Conservation (phyloP, 2,113 vertebrate genomes). For the Nothobranchius kuhntae region DNA sequence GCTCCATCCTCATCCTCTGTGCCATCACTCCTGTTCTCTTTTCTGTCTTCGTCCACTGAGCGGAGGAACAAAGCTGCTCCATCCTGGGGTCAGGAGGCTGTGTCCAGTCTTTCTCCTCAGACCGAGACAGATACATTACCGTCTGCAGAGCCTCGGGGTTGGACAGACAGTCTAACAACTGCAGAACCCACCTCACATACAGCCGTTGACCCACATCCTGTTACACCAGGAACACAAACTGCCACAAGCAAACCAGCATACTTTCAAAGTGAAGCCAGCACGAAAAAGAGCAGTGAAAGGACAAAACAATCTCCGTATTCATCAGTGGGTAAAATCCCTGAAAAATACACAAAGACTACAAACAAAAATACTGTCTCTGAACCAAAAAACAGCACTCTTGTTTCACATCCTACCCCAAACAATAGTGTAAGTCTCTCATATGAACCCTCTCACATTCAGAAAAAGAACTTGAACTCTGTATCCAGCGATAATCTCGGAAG, state of each 20-base stretch:
- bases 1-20: constrained; percentile 20
- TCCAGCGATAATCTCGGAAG: constrained; percentile 25
- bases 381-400: constrained; percentile 14
- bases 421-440: constrained; percentile 16
- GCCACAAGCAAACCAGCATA: constrained; percentile 9
- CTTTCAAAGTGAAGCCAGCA: constrained; percentile 18
- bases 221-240: constrained; percentile 13
- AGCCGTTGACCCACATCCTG: constrained; percentile 18
- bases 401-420: constrained; percentile 9
- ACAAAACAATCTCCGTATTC: constrained; percentile 14
- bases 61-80: constrained; percentile 22
- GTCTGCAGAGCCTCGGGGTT: constrained; percentile 28
- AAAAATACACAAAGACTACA: constrained; percentile 12
- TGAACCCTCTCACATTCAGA: constrained; percentile 3
- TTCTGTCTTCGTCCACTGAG: constrained; percentile 22
- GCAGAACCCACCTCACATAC: constrained; percentile 9
- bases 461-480: constrained; percentile 18
- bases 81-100: constrained; percentile 19
- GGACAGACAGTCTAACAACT: constrained; percentile 13
- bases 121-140: constrained; percentile 19
- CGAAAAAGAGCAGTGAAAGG: constrained; percentile 33
- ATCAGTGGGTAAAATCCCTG: constrained; percentile 17
- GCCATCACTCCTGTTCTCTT: constrained; percentile 12
- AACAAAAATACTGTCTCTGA: constrained; percentile 7
- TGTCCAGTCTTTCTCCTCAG: constrained; percentile 15